Evolutionary conservation across 2,888 invertebrate species (phyloP).

Genomic region (Gandaritis pyraliata): DNA sequence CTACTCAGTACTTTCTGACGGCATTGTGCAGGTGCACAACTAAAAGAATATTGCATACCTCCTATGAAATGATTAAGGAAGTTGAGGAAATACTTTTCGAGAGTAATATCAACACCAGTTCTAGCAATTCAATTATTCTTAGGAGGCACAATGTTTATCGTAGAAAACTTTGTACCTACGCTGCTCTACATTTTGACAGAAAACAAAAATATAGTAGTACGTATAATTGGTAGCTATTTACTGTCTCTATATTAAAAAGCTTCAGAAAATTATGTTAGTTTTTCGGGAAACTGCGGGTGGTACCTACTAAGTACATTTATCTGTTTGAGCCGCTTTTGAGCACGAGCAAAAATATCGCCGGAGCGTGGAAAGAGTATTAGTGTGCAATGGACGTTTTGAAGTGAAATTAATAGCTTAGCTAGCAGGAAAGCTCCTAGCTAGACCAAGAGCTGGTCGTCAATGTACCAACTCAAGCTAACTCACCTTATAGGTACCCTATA

Average conservation of each 20-base stretch:
- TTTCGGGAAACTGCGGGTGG: slow-evolving; percentile 5
- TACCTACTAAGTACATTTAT: slow-evolving; percentile 3
- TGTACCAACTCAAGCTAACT: neutral
- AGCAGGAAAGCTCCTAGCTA: slow-evolving; percentile 44
- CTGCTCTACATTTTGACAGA: no score
- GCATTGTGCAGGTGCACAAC: neutral
- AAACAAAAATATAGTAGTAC: no score
- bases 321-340: slow-evolving; percentile 16
- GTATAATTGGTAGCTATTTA: no score
- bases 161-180: no score
- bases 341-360: slow-evolving; percentile 28
- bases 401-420: slow-evolving; percentile 52
- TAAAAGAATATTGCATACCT: slow-evolving; percentile 7
- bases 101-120: neutral
- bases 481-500: no score
- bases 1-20: neutral
- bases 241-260: no score
- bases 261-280: neutral
- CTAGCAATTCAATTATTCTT: no score
- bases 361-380: slow-evolving; percentile 27
- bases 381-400: slow-evolving; percentile 44
- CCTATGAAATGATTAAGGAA: neutral
- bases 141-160: no score
- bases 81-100: neutral
- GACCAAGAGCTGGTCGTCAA: slow-evolving; percentile 9